A percentile compares a stretch with the other conserved stretches of the same genome.
Evolutionary conservation across 2,113 vertebrate genomes (phyloP).

Genomic region (Saguinus midas): DNA sequence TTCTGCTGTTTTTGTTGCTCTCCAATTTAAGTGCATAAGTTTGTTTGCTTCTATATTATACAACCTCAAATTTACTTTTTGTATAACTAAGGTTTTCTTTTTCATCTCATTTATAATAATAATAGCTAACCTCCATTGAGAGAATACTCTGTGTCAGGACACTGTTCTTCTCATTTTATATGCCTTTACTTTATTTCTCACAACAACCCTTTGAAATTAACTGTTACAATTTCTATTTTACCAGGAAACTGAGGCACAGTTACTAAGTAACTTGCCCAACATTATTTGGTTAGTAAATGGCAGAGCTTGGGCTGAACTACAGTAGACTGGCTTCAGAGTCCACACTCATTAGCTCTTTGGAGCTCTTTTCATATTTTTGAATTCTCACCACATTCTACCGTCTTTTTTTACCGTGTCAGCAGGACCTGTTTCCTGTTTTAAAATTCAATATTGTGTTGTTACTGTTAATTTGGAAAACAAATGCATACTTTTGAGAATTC

Average conservation of each 20-base stretch:
- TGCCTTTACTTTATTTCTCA: not conserved
- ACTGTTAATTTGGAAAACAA: constrained; percentile 34
- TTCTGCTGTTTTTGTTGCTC: not conserved
- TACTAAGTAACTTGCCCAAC: not conserved
- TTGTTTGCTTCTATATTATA: constrained; percentile 25
- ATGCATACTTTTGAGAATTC: constrained; percentile 12
- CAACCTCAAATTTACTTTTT: not conserved
- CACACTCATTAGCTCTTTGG: not conserved
- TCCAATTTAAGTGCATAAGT: not conserved
- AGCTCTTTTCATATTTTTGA: not conserved
- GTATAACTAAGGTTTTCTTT: not conserved
- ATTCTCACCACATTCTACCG: not conserved
- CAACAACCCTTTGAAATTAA: not conserved
- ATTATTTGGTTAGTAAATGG: constrained; percentile 34
- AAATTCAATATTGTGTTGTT: constrained; percentile 1
- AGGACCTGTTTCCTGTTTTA: not conserved
- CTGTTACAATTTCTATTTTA: not conserved
- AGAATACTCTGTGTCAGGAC: not conserved
- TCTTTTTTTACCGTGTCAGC: not conserved
- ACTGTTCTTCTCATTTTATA: not conserved
- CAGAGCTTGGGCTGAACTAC: not conserved
- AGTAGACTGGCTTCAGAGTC: not conserved
- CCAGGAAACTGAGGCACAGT: constrained; percentile 21
- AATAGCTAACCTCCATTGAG: constrained; percentile 7
- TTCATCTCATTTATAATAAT: not conserved